These are phyloP conservation scores for Trichopoda pennipes DNA, from an alignment of 2,888 invertebrate genomes.

Conservation along the genomic window DNA sequence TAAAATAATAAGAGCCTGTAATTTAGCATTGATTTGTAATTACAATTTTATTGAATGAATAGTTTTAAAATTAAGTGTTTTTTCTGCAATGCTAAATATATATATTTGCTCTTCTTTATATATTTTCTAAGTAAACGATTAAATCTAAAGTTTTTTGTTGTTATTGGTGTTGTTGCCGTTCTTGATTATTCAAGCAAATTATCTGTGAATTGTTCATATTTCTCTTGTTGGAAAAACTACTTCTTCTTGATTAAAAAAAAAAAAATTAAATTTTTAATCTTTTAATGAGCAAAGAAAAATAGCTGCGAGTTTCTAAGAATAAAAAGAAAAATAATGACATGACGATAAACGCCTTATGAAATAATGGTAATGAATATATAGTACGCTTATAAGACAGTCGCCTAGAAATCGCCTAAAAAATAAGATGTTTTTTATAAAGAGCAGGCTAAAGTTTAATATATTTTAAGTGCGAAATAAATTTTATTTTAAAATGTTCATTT, in stretches of 20 bases:
- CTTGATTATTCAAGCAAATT: constrained; percentile 43
- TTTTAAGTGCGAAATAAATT: too few relatives aligned
- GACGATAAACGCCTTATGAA: too few relatives aligned
- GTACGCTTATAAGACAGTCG: too few relatives aligned
- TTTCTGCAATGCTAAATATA: background rate
- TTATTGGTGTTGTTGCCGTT: constrained; percentile 1
- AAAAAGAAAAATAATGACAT: background rate
- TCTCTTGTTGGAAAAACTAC: constrained; percentile 59
- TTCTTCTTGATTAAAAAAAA: constrained; percentile 24
- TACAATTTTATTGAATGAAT: constrained; percentile 50
- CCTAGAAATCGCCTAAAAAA: too few relatives aligned
- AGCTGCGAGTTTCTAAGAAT: constrained; percentile 9
- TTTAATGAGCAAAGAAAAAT: constrained; percentile 32
- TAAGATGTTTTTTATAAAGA: too few relatives aligned
- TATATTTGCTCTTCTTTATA: background rate
- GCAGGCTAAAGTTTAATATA: too few relatives aligned
- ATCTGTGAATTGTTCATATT: constrained; percentile 71
- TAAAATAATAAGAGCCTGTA: constrained; percentile 48
- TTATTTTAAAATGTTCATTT: too few relatives aligned
- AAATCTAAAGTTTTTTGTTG: constrained; percentile 12
- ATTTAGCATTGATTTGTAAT: constrained; percentile 43
- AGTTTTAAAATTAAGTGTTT: constrained; percentile 41
- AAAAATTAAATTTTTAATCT: constrained; percentile 7
- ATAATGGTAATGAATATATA: too few relatives aligned
- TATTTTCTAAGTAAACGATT: background rate